Conservation (phyloP, 2,797 vertebrate genomes). For the Macroramphosus scolopax region DNA sequence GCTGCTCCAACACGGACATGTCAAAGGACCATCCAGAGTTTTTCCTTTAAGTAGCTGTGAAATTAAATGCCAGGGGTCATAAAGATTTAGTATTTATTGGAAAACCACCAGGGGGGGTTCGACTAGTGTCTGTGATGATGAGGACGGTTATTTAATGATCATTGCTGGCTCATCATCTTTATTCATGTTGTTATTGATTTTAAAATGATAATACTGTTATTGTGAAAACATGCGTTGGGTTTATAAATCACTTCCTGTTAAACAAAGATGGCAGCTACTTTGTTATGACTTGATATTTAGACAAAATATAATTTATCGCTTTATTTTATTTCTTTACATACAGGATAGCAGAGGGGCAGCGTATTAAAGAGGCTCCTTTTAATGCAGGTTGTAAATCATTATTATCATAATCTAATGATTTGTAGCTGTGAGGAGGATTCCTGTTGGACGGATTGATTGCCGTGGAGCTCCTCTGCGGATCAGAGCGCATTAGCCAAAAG, state of each 20-base stretch:
- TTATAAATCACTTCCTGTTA: slow-evolving; percentile 26
- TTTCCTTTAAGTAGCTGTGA: slow-evolving; percentile 40
- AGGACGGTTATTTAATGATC: slow-evolving; percentile 34
- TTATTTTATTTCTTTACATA: too few relatives aligned
- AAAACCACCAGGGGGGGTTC: slow-evolving; percentile 29
- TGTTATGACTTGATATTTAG: not conserved
- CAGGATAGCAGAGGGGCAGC: too few relatives aligned
- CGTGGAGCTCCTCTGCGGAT: not conserved
- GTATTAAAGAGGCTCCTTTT: too few relatives aligned
- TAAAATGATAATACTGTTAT: slow-evolving; percentile 40
- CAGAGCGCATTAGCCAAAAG: slow-evolving; percentile 5
- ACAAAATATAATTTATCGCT: too few relatives aligned
- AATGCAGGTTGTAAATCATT: too few relatives aligned
- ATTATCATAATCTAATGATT: too few relatives aligned
- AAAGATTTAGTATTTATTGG: slow-evolving; percentile 31
- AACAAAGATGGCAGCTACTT: slow-evolving; percentile 1
- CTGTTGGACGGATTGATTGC: too few relatives aligned
- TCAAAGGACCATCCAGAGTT: slow-evolving; percentile 41
- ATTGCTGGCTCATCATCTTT: slow-evolving; percentile 49
- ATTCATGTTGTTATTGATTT: slow-evolving; percentile 58
- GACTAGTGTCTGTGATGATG: slow-evolving; percentile 13
- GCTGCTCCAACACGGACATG: slow-evolving; percentile 25
- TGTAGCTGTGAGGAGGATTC: too few relatives aligned
- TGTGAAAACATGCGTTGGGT: slow-evolving; percentile 43
- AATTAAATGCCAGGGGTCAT: slow-evolving; percentile 39